Percentiles rank a stretch among this genome's conserved stretches.
phyloP scores from a whole-genome alignment of 1,140 invertebrate genomes.

The Anagrus nilaparvatae region DNA sequence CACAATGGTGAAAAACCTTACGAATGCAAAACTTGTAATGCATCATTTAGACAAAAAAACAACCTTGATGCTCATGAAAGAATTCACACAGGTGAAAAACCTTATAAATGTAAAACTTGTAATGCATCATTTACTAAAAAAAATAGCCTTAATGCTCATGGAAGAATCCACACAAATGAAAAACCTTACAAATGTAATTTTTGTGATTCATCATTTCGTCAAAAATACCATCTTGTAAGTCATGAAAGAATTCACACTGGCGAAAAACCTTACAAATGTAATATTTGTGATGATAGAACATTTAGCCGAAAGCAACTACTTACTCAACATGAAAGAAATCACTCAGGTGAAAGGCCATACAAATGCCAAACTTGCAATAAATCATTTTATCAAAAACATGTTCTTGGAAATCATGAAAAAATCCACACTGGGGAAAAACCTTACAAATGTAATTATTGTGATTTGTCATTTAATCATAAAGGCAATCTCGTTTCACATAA shows the following conservation, averaged over 20 bases:
- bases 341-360: conserved; percentile 12
- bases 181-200: conserved; percentile 43
- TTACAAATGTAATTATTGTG: too few relatives aligned
- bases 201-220: conserved; percentile 51
- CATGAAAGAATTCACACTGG: conserved; percentile 52
- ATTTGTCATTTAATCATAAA: too few relatives aligned
- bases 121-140: conserved; percentile 35
- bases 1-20: conserved; percentile 65
- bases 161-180: conserved; percentile 52
- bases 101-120: conserved; percentile 29
- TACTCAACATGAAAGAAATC: conserved; percentile 10
- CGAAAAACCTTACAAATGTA: conserved; percentile 64
- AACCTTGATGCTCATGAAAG: conserved; percentile 29
- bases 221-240: conserved; percentile 40
- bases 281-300: conserved; percentile 60
- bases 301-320: conserved; percentile 39
- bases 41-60: conserved; percentile 26
- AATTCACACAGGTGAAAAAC: conserved; percentile 38
- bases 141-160: conserved; percentile 66
- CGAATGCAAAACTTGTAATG: conserved; percentile 61
- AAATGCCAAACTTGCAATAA: conserved; percentile 11
- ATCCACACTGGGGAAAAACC: too few relatives aligned
- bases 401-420: too few relatives aligned
- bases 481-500: too few relatives aligned
- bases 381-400: conserved; percentile 12